These are phyloP conservation scores for Embidobia sp. DNA, from an alignment of 2,888 invertebrate species.

Conservation along the genomic window DNA sequence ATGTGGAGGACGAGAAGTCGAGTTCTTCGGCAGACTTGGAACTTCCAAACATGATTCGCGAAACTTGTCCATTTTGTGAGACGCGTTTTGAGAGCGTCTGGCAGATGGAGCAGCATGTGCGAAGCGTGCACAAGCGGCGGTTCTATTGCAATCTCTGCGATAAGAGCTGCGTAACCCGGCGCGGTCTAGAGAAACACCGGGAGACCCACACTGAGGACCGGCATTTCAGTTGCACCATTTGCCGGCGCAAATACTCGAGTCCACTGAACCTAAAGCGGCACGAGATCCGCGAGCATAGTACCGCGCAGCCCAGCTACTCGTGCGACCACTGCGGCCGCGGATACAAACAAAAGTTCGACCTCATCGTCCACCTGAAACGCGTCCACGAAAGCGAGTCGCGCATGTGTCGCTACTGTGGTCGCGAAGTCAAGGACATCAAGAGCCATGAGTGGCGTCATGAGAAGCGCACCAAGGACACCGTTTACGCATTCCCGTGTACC, in stretches of 20 bases:
- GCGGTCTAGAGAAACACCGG: slow-evolving; percentile 55
- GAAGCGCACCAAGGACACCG: slow-evolving; percentile 61
- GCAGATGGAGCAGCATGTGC: slow-evolving; percentile 67
- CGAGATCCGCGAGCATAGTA: slow-evolving; percentile 50
- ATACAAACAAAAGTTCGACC: slow-evolving; percentile 69
- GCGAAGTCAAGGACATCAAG: slow-evolving; percentile 69
- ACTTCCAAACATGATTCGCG: slow-evolving; percentile 47
- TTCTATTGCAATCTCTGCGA: slow-evolving; percentile 67
- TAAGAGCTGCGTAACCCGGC: slow-evolving; percentile 55
- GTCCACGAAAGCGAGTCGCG: slow-evolving; percentile 63
- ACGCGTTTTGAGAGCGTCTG: slow-evolving; percentile 57
- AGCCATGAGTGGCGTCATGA: slow-evolving; percentile 74
- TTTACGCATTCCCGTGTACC: slow-evolving; percentile 67
- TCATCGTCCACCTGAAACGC: slow-evolving; percentile 68
- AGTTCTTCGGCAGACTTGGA: slow-evolving; percentile 9
- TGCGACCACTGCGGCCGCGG: slow-evolving; percentile 70
- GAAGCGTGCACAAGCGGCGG: slow-evolving; percentile 61
- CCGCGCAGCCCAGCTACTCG: slow-evolving; percentile 53
- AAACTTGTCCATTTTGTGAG: slow-evolving; percentile 68
- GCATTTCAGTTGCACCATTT: slow-evolving; percentile 47
- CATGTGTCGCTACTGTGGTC: slow-evolving; percentile 73
- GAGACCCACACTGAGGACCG: slow-evolving; percentile 25
- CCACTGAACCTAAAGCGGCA: slow-evolving; percentile 63
- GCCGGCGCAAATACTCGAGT: slow-evolving; percentile 59
- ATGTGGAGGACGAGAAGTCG: background rate